Evolutionary conservation across 2,888 invertebrate species (phyloP), one percentile per base, ranked within the genome.

Genomic region (Sepiola atlantica): DNA sequence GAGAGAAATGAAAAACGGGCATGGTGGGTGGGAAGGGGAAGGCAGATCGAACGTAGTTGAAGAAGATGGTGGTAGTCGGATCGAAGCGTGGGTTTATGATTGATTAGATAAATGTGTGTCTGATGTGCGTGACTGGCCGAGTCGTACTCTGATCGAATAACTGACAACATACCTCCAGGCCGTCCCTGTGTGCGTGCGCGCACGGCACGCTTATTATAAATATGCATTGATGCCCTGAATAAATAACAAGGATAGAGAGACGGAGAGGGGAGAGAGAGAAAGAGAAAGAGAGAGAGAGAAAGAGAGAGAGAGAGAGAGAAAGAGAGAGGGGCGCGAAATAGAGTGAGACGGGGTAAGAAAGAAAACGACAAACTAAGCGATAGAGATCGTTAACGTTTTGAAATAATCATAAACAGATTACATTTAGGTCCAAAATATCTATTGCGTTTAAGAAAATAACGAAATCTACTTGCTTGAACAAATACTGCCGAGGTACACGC

Each of bases 1-100:
- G n/a, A 1, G n/a, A 77, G 16, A 12, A 14, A 12, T 14, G 0
- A 0, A 3, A 18, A 1, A n/a, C n/a, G n/a, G 32, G 16, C 0
- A 16, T 1, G n/a, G 12, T 4, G 24, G 21, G 24, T 61, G 6
- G 10, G 10, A 61, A 28, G 10, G 28, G 21, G 24, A 77, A 28
- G 4, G 28, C 8, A 61, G 61, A 28, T n/a, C 10, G n/a, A 12
- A 3, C 24, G 24, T n/a, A 77, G n/a, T 4, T 12, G n/a, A 77
- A 3, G 18, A 12, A n/a, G n/a, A 8, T 28, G 77, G 77, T 77
- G n/a, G 12, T 12, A 28, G 77, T n/a, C 77, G 12, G 21, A 77
- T 77, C 77, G 77, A 77, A 77, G 77, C n/a, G 77, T 32, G 77
- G 77, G n/a, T 77, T 45, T n/a, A 77, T 77, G 77, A 77, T 77